Conservation (phyloP, 1,140 invertebrate genomes). For the Armadillidium nasatum region DNA sequence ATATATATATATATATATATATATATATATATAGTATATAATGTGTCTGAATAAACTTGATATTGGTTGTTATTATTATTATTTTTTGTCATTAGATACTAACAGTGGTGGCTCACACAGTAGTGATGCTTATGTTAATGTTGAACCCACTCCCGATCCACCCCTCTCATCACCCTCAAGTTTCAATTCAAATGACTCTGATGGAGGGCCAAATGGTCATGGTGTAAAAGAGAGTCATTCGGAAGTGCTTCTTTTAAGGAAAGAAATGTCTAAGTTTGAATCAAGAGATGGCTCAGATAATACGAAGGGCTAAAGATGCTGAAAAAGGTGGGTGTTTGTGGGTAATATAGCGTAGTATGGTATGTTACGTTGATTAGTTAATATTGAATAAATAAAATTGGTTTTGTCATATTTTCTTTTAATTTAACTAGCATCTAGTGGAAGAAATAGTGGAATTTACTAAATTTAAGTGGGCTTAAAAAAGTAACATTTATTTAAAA, state of each 20-base stretch:
- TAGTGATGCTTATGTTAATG: not conserved
- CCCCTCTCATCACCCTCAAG: not conserved
- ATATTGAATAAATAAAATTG: too few relatives aligned
- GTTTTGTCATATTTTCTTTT: too few relatives aligned
- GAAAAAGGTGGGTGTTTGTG: not conserved
- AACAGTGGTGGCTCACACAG: not conserved
- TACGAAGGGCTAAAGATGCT: not conserved
- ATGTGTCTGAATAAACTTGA: not conserved
- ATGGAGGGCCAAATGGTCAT: not conserved
- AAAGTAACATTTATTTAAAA: too few relatives aligned
- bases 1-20: slow-evolving; percentile 4
- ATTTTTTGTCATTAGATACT: not conserved
- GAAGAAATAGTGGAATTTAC: too few relatives aligned
- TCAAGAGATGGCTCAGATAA: not conserved
- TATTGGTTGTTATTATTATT: not conserved
- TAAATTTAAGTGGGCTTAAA: too few relatives aligned
- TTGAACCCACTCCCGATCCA: not conserved
- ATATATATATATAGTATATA: too few relatives aligned
- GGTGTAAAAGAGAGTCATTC: not conserved
- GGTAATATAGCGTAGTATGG: too few relatives aligned
- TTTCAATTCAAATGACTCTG: not conserved
- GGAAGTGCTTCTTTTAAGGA: not conserved
- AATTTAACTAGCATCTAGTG: too few relatives aligned
- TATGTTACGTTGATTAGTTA: too few relatives aligned
- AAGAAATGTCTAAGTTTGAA: not conserved